Evolutionary conservation across 2,888 invertebrate genomes (phyloP), one percentile per base, ranked within the genome.

Genomic region (Hydroisotoma schaefferi): DNA sequence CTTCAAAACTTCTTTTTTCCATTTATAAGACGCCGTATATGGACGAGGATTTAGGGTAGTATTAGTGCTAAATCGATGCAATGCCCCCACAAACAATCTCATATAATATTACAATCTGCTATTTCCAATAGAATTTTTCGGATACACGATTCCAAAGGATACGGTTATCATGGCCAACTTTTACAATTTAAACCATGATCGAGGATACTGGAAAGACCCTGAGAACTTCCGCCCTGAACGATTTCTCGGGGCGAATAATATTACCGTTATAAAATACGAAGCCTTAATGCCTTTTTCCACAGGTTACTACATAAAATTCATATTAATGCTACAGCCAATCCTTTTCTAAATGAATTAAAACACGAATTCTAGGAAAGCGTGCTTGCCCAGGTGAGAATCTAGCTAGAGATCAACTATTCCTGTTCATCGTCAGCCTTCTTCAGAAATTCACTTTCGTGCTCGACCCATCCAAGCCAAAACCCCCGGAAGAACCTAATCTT

Each of bases 161-260:
- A 70, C 71, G 1, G 71, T 73, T 2, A 58, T 73, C 10, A 64
- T 69, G 22, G 67, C 71, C 3, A 73, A 73, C 23, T 57, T 73
- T 6, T 64, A 71, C 55, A 64, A 63, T 40, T 59, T 70, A 15
- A 67, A 69, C 29, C 63, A 71, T 47, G 59, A 60, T 46, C 33
- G 55, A 22, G n/a, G 44, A 22, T 67, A 65, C 26, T 72, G 70
- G 70, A 64, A 57, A 28, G 72, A 72, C 49, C 70, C 72, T 5
- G 59, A 70, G 22, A 67, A 63, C 25, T 72, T 72, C 47, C 57
- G 69, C 56, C 71, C 71, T 1, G 67, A 67, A 33, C 49, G 71
- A 18, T 71, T 70, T 40, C 48, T 70, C 3, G 55, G 55, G 20
- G 38, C 53, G n/a, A 44, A 49, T 20, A 55, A 65, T 20, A 55